These are phyloP conservation scores for Synanceia verrucosa DNA, from an alignment of 2,797 vertebrate species.

Conservation along the genomic window DNA sequence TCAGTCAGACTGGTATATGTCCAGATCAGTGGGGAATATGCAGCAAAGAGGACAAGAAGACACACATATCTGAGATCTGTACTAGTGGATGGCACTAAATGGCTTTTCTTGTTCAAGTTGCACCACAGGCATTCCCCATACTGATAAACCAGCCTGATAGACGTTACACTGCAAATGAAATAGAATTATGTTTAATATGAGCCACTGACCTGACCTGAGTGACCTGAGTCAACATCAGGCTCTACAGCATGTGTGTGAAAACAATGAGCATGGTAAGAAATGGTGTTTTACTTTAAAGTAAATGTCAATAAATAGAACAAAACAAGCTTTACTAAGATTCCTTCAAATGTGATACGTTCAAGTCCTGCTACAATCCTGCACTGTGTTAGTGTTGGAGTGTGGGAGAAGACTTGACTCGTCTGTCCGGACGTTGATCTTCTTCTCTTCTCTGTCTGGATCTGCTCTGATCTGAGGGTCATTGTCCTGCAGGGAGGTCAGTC, in stretches of 20 bases:
- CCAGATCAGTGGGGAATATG: neutral
- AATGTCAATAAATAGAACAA: neutral
- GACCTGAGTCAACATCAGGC: neutral
- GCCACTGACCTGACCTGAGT: conserved; percentile 2
- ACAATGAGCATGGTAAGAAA: neutral
- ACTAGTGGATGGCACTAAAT: neutral
- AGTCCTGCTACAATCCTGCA: neutral
- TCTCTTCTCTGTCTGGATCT: neutral
- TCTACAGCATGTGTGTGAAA: neutral
- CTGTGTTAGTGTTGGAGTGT: conserved; percentile 8
- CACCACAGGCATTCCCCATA: neutral
- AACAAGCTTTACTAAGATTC: neutral
- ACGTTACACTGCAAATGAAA: conserved; percentile 7
- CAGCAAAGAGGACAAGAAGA: neutral
- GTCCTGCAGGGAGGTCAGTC: neutral
- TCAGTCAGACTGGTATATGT: neutral
- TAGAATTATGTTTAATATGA: conserved; percentile 26
- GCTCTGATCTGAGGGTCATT: conserved; percentile 11
- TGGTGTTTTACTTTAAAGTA: neutral
- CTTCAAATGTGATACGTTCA: neutral
- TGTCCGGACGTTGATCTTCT: conserved; percentile 5
- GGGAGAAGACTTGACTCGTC: conserved; percentile 22
- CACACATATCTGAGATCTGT: conserved; percentile 4
- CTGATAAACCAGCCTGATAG: conserved; percentile 13
- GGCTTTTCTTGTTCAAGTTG: conserved; percentile 9